phyloP scores from a whole-genome alignment of 2,113 vertebrate genomes.

The Rhinolophus sinicus region DNA sequence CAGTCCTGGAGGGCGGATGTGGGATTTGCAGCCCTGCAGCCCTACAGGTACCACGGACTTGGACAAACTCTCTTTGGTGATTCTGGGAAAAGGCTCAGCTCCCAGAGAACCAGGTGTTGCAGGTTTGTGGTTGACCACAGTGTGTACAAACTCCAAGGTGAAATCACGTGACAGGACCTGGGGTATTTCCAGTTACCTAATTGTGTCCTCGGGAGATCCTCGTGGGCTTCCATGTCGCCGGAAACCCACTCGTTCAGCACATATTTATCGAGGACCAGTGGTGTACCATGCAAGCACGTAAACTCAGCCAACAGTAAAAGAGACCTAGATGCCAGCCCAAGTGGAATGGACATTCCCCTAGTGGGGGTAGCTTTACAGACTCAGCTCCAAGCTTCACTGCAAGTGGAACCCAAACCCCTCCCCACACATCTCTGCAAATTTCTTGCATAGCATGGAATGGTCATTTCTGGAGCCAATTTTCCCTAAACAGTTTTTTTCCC shows the following conservation, averaged over 20 bases:
- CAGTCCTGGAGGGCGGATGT: accelerated
- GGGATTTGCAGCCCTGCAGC: background rate
- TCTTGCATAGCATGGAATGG: accelerated
- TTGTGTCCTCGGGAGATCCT: accelerated
- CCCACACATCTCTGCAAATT: background rate
- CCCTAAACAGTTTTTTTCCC: background rate
- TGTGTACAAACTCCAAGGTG: too few species aligned
- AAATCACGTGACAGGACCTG: accelerated
- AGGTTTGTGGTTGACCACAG: too few species aligned
- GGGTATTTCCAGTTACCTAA: accelerated
- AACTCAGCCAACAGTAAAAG: accelerated
- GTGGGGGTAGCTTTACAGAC: too few species aligned
- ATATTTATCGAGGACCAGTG: accelerated
- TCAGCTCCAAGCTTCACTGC: background rate
- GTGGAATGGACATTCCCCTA: too few species aligned
- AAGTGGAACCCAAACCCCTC: background rate
- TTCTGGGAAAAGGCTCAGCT: background rate
- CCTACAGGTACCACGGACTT: accelerated
- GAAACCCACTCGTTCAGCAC: background rate
- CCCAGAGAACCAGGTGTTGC: background rate
- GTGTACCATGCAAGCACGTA: too few species aligned
- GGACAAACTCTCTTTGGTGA: accelerated
- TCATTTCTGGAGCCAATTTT: background rate
- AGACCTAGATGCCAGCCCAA: accelerated
- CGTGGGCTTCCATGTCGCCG: accelerated